Conservation (phyloP, 1,140 invertebrate species). For the Polypedilum pembai region DNA sequence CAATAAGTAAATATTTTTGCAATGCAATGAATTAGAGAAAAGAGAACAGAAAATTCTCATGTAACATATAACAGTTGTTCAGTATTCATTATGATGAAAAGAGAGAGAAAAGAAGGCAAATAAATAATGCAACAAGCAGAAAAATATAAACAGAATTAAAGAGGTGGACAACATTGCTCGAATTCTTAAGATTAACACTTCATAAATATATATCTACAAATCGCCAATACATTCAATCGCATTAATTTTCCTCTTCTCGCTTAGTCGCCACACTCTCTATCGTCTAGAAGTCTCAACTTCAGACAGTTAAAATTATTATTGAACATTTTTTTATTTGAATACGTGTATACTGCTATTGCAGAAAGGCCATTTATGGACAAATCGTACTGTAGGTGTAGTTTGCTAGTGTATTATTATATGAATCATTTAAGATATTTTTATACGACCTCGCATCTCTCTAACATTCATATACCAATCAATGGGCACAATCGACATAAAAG, state of each 20-base stretch:
- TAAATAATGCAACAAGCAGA: no score
- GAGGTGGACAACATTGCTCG: not conserved
- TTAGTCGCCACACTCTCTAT: not conserved
- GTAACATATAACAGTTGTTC: no score
- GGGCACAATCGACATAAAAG: not conserved
- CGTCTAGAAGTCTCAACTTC: constrained; percentile 16
- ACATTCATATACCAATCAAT: not conserved
- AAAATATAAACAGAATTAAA: not conserved
- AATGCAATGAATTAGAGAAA: no score
- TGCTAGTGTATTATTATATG: constrained; percentile 8
- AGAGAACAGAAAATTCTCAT: no score
- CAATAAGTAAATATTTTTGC: no score
- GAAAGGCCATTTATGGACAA: constrained; percentile 21
- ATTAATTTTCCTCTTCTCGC: not conserved
- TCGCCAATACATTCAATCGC: not conserved
- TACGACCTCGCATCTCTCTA: not conserved
- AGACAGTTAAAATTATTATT: not conserved
- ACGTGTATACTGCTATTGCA: not conserved
- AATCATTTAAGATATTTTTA: not conserved
- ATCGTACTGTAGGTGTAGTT: constrained; percentile 6
- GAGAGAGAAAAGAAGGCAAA: no score
- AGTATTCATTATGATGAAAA: no score
- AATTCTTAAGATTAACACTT: not conserved
- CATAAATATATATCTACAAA: not conserved
- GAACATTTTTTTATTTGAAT: not conserved